Base-by-base conservation (phyloP, 2,113 vertebrate species). In the Charadrius vociferus region DNA sequence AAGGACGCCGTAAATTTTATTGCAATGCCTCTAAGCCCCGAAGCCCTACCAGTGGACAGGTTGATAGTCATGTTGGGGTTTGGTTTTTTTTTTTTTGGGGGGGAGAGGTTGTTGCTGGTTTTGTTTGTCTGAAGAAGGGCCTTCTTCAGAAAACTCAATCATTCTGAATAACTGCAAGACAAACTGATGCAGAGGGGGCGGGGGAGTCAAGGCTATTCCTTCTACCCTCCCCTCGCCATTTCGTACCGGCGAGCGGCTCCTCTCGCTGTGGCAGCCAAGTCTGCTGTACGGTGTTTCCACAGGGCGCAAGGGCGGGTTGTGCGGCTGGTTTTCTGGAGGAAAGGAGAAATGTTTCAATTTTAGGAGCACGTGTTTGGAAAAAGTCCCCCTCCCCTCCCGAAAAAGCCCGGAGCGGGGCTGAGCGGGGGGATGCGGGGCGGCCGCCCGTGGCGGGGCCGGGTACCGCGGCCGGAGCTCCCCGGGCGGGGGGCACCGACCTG, bases 1-100 rank as follows among this genome's bases (percentile, higher is more conserved):
- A 97, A 98, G 96, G 92, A 97, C 73, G 74, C 93, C 96, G 94
- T 98, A 97, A 98, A 98, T 98, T 98, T 98, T 97, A 96, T 90
- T 95, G 88, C 93, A 85, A 94, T 78, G 90, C 77, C 88, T 96
- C 88, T 91, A 80, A 98, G 94, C 95, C 95, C 87, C 86, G 83
- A 81, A 97, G 81, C 91, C 73, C 93, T 85, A 45, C 70, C 84
- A 61, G 80, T 36, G 92, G 96, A 68, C 94, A 87, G 92, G 95
- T 93, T 95, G 96, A 97, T 94, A 94, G 77, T 90, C 83, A 17
- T 88, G 86, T 93, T 93, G 88, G 8, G 19, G 45, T 16, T 92
- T 89, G 14, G 41, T 15, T 43, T 50, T 27, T 37, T 23, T 37
- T 10, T 3, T 50, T 50, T 50, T 24, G 10, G 12, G 9, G 61